Percentiles rank a stretch among this genome's conserved stretches.
Conservation (phyloP, 2,113 vertebrate species). For the Petrocephalus microphthalmus region DNA sequence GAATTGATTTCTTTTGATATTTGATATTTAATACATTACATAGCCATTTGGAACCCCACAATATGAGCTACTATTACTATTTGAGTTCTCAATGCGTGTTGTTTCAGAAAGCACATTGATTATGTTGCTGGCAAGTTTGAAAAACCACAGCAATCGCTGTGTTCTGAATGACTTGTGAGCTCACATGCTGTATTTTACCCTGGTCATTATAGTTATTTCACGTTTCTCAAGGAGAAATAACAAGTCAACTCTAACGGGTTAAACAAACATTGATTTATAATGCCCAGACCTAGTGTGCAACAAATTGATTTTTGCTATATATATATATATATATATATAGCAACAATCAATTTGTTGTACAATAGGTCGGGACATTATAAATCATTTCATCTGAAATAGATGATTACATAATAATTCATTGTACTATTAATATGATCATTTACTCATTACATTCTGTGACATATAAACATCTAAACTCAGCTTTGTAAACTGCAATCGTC, state of each 20-base stretch:
- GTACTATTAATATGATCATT: neutral
- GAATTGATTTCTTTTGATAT: neutral
- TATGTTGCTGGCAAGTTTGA: neutral
- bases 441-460: neutral
- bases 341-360: too few relatives aligned
- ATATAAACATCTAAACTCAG: neutral
- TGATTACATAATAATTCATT: neutral
- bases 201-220: neutral
- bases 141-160: neutral
- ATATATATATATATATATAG: neutral
- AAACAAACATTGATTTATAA: neutral
- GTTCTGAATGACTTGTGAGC: neutral
- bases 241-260: too few relatives aligned
- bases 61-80: neutral
- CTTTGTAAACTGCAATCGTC: neutral
- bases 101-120: neutral
- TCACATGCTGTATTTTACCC: neutral
- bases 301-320: neutral
- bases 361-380: neutral
- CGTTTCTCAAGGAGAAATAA: neutral
- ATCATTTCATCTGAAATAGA: neutral
- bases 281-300: neutral
- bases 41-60: neutral
- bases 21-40: neutral
- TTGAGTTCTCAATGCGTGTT: neutral